Base-by-base conservation (phyloP, 2,888 invertebrate species). In the Macrostomum cliftonense region DNA sequence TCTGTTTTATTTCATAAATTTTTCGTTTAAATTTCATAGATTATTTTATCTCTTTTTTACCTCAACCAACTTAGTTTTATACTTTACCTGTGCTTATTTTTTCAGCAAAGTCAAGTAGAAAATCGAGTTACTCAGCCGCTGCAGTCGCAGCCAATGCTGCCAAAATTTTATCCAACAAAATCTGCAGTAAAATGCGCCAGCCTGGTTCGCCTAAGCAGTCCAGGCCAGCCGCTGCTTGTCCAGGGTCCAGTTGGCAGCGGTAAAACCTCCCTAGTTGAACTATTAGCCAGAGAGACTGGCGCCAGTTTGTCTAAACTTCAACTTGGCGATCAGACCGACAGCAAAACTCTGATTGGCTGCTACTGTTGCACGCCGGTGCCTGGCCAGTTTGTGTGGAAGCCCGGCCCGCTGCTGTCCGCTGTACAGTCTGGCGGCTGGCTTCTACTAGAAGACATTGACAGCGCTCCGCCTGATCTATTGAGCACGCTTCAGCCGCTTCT, bases 351-450 rank as follows among this genome's bases (percentile, higher is more conserved):
- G 47, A 73, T 97, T 11, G 97, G 97, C 0, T 80, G 82, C 0
- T 89, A 89, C 67, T 77, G 83, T 56, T 95, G 93, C 64, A 91
- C 95, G 0, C 91, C 93, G 65, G 77, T 91, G 45, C 93, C 93
- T 0, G 97, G 97, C 13, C 88, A 97, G 71, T 97, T 97, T 73
- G 73, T 87, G 17, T 97, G 95, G 95, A 78, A 83, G 58, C 82
- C 91, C 1, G 93, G 93, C n/a, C 81, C 87, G 45, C 71, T 95
- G 48, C 87, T 89, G 2, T 64, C 63, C 54, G 74, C 83, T 78
- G 63, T 68, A 19, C 57, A 56, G 5, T 55, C 57, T 19, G 68
- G 68, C 0, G 78, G 81, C 61, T 95, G 95, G 91, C 70, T 97
- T 21, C 73, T 97, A 2, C 71, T 97, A 53, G 95, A 97, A 74